Evolutionary conservation across 2,888 invertebrate species (phyloP), one percentile per base, ranked within the genome.

Genomic region (Oxycera nigricornis): DNA sequence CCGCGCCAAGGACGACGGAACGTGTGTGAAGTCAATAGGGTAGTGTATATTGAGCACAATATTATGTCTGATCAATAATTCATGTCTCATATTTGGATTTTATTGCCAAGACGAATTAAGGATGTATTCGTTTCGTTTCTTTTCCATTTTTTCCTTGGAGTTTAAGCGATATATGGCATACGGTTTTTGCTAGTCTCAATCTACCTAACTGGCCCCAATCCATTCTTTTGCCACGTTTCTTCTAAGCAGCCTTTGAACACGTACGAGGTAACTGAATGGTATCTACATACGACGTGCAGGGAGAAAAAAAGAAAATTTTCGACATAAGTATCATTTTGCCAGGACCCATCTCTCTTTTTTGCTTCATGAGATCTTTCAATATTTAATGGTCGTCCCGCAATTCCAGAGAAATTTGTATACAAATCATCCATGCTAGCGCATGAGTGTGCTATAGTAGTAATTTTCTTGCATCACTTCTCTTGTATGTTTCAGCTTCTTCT

Each of bases 321-420:
- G 28, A 30, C 26, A 41, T 41, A 35, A 62, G 46, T 50, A 68
- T 68, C 67, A 50, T 46, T 50, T 26, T 35, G 11, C 3, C 59
- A 22, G 59, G 14, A 28, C 14, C 59, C 59, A 4, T 14, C 24
- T 24, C 26, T 41, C 46, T 14, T 41, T 46, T 50, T 46, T 11
- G 11, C 35, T 50, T 35, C 11, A 57, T 55, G 61, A 72, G 46
- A 59, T 75, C 67, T 68, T 68, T 75, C 73, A 75, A 75, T 75
- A 75, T 75, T 75, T 75, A 75, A 75, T 75, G 72, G 73, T 75
- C 57, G 72, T 31, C 31, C 20, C 20, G 31, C 26, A 67, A 75
- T 68, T 75, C 61, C 57, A 73, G 68, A 68, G 55, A 73, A 73
- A 75, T 75, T 73, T 75, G 73, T 75, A 68, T 75, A 61, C 75